Evolutionary conservation across 2,797 vertebrate genomes (phyloP).

Genomic region (Neosilurus mollespiculum): DNA sequence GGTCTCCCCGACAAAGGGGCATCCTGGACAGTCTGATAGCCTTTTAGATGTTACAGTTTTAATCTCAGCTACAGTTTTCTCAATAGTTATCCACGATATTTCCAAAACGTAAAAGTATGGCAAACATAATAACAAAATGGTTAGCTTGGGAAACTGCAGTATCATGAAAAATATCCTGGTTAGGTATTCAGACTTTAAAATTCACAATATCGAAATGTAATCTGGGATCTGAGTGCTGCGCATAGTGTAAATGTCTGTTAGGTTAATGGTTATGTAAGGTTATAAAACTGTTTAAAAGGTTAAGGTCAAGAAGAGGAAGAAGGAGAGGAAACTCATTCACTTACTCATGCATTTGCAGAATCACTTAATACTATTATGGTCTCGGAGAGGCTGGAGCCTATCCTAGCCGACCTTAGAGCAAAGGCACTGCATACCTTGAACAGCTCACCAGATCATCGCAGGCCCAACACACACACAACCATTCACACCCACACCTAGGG

Average conservation of each 20-base stretch:
- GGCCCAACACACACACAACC: too few species aligned
- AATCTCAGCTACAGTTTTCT: neutral
- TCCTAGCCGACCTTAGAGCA: too few species aligned
- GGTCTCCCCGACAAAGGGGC: constrained; percentile 66
- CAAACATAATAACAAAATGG: neutral
- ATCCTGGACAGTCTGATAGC: neutral
- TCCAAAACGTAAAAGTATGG: neutral
- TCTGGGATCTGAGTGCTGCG: neutral
- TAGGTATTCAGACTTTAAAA: neutral
- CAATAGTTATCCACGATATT: neutral
- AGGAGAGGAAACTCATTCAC: neutral
- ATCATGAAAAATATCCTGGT: neutral
- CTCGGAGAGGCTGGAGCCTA: too few species aligned
- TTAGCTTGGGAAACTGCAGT: neutral
- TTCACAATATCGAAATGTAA: neutral
- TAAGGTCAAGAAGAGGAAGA: neutral
- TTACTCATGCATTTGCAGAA: too few species aligned
- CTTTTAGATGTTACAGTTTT: neutral
- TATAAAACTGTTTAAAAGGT: neutral
- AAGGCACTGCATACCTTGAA: too few species aligned
- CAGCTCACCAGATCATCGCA: too few species aligned
- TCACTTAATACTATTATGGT: too few species aligned
- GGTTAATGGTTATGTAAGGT: neutral
- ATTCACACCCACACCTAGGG: too few species aligned
- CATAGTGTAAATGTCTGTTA: neutral